Percentiles rank a stretch among this genome's conserved stretches.
Evolutionary conservation across 2,797 vertebrate genomes (phyloP).

Genomic region (Chaenodraco wilsoni): DNA sequence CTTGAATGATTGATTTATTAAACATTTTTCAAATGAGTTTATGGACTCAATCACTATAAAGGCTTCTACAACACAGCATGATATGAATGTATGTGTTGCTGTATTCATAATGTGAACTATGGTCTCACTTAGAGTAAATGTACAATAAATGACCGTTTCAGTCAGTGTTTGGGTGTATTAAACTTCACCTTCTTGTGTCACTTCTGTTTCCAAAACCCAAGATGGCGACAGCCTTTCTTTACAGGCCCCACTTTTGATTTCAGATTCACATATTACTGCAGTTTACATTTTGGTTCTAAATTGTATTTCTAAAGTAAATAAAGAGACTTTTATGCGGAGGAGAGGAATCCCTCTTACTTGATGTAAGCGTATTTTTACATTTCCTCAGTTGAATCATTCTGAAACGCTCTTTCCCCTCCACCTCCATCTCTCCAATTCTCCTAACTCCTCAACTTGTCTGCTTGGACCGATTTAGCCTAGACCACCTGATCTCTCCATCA

Average conservation of each 20-base stretch:
- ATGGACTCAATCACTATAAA: too few relatives aligned
- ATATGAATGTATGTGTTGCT: too few relatives aligned
- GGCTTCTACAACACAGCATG: too few relatives aligned
- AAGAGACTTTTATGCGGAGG: not conserved
- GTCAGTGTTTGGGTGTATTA: too few relatives aligned
- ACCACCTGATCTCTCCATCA: conserved; percentile 63
- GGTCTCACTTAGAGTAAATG: too few relatives aligned
- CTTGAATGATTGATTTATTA: too few relatives aligned
- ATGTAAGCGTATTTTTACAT: not conserved
- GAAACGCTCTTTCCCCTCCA: conserved; percentile 13
- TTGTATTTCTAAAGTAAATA: not conserved
- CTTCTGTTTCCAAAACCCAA: too few relatives aligned
- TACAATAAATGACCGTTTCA: too few relatives aligned
- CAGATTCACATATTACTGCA: not conserved
- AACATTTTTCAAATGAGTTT: too few relatives aligned
- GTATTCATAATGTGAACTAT: too few relatives aligned
- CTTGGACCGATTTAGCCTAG: conserved; percentile 65
- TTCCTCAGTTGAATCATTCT: conserved; percentile 12
- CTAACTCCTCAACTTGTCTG: conserved; percentile 40
- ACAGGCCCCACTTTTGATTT: not conserved
- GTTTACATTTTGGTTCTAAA: not conserved
- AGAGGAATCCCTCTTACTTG: not conserved
- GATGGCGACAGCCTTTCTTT: not conserved
- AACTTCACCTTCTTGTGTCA: too few relatives aligned
- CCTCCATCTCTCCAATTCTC: conserved; percentile 35